These are phyloP conservation scores for Argopecten irradians DNA, from an alignment of 1,140 invertebrate genomes.

Conservation along the genomic window DNA sequence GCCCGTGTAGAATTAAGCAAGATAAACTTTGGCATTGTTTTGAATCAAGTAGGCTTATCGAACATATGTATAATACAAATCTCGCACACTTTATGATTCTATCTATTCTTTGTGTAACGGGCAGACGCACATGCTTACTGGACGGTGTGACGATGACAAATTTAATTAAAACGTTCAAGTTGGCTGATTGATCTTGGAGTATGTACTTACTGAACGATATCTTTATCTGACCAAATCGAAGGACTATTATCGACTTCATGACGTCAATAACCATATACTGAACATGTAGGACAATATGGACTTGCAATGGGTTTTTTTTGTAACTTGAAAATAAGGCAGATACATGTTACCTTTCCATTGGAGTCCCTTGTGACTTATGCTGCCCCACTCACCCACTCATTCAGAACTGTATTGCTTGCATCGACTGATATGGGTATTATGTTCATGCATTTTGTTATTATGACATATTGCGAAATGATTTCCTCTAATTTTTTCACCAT, in stretches of 20 bases:
- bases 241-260: not conserved
- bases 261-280: not conserved
- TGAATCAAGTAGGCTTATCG: not conserved
- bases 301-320: not conserved
- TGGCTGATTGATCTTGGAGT: not conserved
- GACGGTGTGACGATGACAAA: not conserved
- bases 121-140: not conserved
- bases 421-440: no score
- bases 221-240: not conserved
- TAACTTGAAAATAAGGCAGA: not conserved
- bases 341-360: not conserved
- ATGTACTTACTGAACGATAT: not conserved
- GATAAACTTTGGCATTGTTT: not conserved
- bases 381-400: no score
- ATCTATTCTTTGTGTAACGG: not conserved
- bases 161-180: not conserved
- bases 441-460: no score
- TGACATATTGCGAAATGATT: no score
- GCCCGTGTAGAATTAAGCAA: not conserved
- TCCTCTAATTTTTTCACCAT: no score
- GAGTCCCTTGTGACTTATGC: not conserved
- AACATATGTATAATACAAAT: constrained; percentile 16
- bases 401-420: no score
- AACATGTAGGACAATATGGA: not conserved
- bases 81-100: constrained; percentile 8